Percentiles rank a stretch among this genome's conserved stretches.
These are phyloP conservation scores for Apis dorsata DNA, from an alignment of 1,140 invertebrate genomes.

Conservation along the genomic window DNA sequence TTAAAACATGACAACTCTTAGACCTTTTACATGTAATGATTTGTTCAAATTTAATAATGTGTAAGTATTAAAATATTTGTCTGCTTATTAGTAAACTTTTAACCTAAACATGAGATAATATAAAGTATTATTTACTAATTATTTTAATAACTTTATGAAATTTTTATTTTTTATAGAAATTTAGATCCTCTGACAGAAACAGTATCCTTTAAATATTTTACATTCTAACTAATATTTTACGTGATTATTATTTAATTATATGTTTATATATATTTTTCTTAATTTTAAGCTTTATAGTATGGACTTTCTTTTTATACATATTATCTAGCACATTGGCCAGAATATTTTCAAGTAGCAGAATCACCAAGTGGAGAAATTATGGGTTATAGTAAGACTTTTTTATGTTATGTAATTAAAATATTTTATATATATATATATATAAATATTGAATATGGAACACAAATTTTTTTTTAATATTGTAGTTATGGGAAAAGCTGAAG, in stretches of 20 bases:
- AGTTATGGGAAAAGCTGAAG: slow-evolving; percentile 99
- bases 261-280: slow-evolving; percentile 22
- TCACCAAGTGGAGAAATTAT: slow-evolving; percentile 97
- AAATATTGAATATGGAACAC: background rate
- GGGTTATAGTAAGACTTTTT: slow-evolving; percentile 94
- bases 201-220: slow-evolving; percentile 82
- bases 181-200: slow-evolving; percentile 98
- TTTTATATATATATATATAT: too few relatives aligned
- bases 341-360: slow-evolving; percentile 98
- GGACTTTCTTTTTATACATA: slow-evolving; percentile 98
- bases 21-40: slow-evolving; percentile 96
- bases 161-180: slow-evolving; percentile 85
- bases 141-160: slow-evolving; percentile 3
- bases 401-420: background rate
- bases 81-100: background rate
- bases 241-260: background rate
- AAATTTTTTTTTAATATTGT: slow-evolving; percentile 67
- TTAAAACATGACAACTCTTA: slow-evolving; percentile 89
- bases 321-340: slow-evolving; percentile 99
- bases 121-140: background rate
- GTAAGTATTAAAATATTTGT: slow-evolving; percentile 82
- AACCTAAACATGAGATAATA: slow-evolving; percentile 33
- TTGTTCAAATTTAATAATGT: slow-evolving; percentile 98
- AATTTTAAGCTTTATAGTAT: slow-evolving; percentile 83
- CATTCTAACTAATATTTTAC: background rate